Conservation (phyloP, 2,797 vertebrate genomes). For the Chiloscyllium punctatum region DNA sequence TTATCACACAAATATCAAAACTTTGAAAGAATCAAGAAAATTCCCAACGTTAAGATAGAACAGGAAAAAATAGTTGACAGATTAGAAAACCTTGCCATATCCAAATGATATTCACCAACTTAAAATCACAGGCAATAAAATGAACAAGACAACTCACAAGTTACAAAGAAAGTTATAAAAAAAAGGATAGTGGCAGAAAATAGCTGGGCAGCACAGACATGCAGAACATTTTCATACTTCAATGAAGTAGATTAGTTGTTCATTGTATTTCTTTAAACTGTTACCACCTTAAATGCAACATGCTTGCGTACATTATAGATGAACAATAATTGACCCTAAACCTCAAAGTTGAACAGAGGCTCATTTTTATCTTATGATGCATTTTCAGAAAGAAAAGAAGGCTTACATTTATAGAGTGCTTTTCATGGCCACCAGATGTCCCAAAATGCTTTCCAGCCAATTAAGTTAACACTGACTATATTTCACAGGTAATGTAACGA, state of each 20-base stretch:
- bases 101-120: not conserved
- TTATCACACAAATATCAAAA: no score
- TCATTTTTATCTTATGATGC: not conserved
- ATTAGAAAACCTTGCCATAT: no score
- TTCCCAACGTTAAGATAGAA: not conserved
- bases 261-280: not conserved
- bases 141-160: no score
- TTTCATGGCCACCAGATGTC: no score
- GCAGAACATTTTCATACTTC: not conserved
- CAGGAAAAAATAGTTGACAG: no score
- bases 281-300: not conserved
- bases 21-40: not conserved
- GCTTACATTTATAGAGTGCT: no score
- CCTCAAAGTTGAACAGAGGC: not conserved
- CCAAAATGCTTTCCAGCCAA: no score
- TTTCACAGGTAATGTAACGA: no score
- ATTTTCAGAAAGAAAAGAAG: not conserved
- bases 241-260: not conserved
- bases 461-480: no score
- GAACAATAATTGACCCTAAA: not conserved
- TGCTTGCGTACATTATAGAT: not conserved
- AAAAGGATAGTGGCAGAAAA: not conserved
- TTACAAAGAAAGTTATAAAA: not conserved
- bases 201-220: not conserved
- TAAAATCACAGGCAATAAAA: not conserved